A percentile compares a stretch with the other conserved stretches of the same genome.
Conservation (phyloP, 2,888 invertebrate species). For the Idaea straminata region DNA sequence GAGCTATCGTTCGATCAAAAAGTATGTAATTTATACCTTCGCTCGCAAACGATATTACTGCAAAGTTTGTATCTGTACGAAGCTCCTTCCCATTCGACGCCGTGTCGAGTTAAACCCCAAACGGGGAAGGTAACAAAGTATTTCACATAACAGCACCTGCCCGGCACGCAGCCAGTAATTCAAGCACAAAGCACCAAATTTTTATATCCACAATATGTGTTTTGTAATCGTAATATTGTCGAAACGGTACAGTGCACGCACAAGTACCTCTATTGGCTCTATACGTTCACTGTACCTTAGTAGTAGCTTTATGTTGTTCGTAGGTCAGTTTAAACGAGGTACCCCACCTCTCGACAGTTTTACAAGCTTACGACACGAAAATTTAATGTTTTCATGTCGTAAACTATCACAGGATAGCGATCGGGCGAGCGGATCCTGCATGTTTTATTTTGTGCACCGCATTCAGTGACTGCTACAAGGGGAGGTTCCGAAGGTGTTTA, state of each 20-base stretch:
- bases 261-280: slow-evolving; percentile 11
- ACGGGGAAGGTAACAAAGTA: slow-evolving; percentile 69
- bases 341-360: slow-evolving; percentile 46
- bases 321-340: slow-evolving; percentile 65
- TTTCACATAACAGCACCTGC: slow-evolving; percentile 78
- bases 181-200: slow-evolving; percentile 78
- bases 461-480: slow-evolving; percentile 79
- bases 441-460: slow-evolving; percentile 76
- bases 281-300: slow-evolving; percentile 65
- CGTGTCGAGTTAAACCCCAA: slow-evolving; percentile 54
- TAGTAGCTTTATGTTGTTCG: slow-evolving; percentile 79
- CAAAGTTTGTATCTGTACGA: slow-evolving; percentile 25
- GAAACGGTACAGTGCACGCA: slow-evolving; percentile 72
- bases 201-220: slow-evolving; percentile 77
- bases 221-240: slow-evolving; percentile 75
- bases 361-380: slow-evolving; percentile 34
- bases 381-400: slow-evolving; percentile 45
- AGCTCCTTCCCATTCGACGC: slow-evolving; percentile 43
- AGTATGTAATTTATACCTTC: slow-evolving; percentile 8
- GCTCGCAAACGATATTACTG: slow-evolving; percentile 13
- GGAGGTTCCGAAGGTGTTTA: slow-evolving; percentile 43
- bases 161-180: slow-evolving; percentile 80
- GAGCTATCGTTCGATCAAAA: background rate
- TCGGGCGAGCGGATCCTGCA: slow-evolving; percentile 76
- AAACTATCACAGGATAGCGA: slow-evolving; percentile 57